These are phyloP conservation scores for Amblyjoppa proteus DNA, from an alignment of 2,888 invertebrate genomes.

Conservation along the genomic window DNA sequence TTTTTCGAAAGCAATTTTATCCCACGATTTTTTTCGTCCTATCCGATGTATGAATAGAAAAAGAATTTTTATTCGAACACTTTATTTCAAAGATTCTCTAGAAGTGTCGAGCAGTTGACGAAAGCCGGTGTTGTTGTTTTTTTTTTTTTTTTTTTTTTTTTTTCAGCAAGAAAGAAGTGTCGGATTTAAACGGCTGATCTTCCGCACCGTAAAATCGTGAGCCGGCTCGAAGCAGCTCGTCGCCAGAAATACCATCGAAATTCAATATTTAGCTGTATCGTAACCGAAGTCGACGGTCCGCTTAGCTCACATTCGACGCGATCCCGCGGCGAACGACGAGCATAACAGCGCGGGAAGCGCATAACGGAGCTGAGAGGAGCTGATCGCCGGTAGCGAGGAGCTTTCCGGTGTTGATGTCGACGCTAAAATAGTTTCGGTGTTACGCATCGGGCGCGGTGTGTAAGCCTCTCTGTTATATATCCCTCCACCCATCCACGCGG, in stretches of 20 bases:
- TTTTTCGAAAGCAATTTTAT: too few relatives aligned
- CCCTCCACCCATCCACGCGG: background rate
- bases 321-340: background rate
- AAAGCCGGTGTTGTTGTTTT: too few relatives aligned
- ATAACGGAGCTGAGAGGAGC: background rate
- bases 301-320: background rate
- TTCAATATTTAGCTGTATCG: constrained; percentile 3
- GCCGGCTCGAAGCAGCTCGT: background rate
- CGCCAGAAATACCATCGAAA: background rate
- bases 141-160: too few relatives aligned
- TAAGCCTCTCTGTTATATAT: constrained; percentile 27
- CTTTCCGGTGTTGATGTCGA: constrained; percentile 52
- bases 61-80: too few relatives aligned
- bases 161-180: too few relatives aligned
- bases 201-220: background rate
- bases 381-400: constrained; percentile 5
- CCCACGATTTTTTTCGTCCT: too few relatives aligned
- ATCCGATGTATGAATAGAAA: too few relatives aligned
- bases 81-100: too few relatives aligned
- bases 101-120: too few relatives aligned
- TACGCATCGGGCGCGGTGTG: constrained; percentile 33
- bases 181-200: too few relatives aligned
- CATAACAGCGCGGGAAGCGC: too few relatives aligned
- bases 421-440: constrained; percentile 61
- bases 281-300: background rate